Evolutionary conservation across 1,140 invertebrate genomes (phyloP), one percentile per base, ranked within the genome.

Genomic region (Subanguina moxae): DNA sequence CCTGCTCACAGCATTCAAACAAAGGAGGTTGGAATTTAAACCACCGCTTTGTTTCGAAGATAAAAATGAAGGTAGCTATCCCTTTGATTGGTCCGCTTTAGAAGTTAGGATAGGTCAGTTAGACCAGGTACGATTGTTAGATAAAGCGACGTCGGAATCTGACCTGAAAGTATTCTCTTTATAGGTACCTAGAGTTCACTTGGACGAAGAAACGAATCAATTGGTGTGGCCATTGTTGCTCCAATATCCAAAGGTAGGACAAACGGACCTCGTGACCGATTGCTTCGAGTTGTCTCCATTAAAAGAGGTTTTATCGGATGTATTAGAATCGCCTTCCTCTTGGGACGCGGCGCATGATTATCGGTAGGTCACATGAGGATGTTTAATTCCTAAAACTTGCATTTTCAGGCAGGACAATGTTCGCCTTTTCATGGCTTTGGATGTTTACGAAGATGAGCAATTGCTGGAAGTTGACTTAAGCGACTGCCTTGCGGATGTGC

Each of bases 171-270:
- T n/a, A n/a, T n/a, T n/a, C n/a, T n/a, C n/a, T n/a, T 52, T 52
- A 7, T 52, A 52, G 48, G n/a, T 25, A 15, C n/a, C 48, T 21
- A 3, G 3, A 52, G 23, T 25, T 19, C 17, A 52, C 75, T 74
- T 90, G 1, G 84, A 87, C 74, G 84, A 86, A 19, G 75, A 85
- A 21, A 83, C 42, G 42, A 3, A 85, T 76, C 79, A 85, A 72
- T 85, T 92, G 65, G 79, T 90, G 71, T 91, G 90, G 92, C 90
- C 93, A 57, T 87, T 90, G 58, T 84, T 90, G 48, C 88, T 94
- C 75, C 84, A 90, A 19, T 94, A 93, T 84, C 91, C 91, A 3
- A 90, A 93, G 84, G 73, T 80, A 63, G 78, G 76, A 13, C 81
- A 85, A 73, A 84, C 84, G 0, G 85, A 86, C 72, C 84, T 85